Percentiles rank a stretch among this genome's conserved stretches.
phyloP scores from a whole-genome alignment of 2,797 vertebrate species.

The Phaenicophaeus curvirostris region DNA sequence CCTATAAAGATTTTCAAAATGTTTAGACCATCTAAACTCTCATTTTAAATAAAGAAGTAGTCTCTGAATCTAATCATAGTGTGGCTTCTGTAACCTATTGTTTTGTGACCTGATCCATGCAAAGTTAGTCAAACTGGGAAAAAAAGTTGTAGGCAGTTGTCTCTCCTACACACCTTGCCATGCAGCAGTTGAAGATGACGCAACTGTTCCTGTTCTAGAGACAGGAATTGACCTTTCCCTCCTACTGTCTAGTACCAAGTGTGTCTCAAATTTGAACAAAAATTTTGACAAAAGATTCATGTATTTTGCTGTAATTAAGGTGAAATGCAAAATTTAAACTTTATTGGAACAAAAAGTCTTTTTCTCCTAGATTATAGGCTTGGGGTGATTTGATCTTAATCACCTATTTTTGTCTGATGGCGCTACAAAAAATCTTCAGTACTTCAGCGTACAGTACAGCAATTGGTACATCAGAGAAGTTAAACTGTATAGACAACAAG shows the following conservation, averaged over 20 bases:
- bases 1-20: background rate
- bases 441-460: no score
- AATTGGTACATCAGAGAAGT: background rate
- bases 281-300: slow-evolving; percentile 19
- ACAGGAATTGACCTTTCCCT: slow-evolving; percentile 22
- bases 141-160: background rate
- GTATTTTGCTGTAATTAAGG: background rate
- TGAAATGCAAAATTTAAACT: background rate
- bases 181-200: background rate
- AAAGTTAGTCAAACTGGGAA: background rate
- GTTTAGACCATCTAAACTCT: background rate
- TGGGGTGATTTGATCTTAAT: background rate
- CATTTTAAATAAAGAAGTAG: background rate
- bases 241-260: slow-evolving; percentile 1
- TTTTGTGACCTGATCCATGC: background rate
- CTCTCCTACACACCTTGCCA: background rate
- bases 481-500: background rate
- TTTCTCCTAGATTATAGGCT: background rate
- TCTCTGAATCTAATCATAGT: background rate
- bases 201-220: slow-evolving; percentile 26
- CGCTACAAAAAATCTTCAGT: background rate
- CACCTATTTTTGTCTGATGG: background rate
- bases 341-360: background rate
- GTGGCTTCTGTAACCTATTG: background rate
- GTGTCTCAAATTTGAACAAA: slow-evolving; percentile 41